Base-by-base conservation (phyloP, 2,888 invertebrate genomes). In the Saturnia pavonia region DNA sequence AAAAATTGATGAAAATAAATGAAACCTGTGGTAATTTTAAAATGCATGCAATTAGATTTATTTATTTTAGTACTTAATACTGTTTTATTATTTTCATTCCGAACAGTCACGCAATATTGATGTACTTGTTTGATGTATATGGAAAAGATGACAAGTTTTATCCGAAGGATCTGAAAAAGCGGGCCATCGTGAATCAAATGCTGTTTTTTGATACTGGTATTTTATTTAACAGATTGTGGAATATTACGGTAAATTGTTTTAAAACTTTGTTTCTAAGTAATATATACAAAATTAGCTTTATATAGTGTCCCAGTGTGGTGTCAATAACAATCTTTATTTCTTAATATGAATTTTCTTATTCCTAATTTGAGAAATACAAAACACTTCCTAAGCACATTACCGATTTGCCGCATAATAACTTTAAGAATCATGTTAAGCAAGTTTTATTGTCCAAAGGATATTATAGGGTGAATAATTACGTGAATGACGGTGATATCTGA, bases 161-260 rank as follows among this genome's bases (percentile, higher is more conserved):
- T 77, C 95, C 95, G 0, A 91, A 89, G 73, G 94, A 95, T 65
- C 27, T 45, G 22, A 68, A 73, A 63, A 42, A 34, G 7, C 69
- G 71, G 27, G 43, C 69, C 19, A 25, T 69, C 16, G 68, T 73
- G 9, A 69, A 96, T 80, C 94, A 95, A 75, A 89, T 91, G 75
- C 80, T 95, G 27, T 91, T 94, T 78, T 95, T 95, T 75, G 92
- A 95, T 70, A 85, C 86, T 9, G 89, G 91, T 8, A 83, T 89
- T 25, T 81, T 95, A 1, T 95, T 94, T 75, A 81, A 88, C 0
- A 83, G 89, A 72, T 73, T 94, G 68, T 86, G 88, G 45, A 87
- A 84, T 65, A 85, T 89, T 65, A 83, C 88, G 60, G 95, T 95
- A 83, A 91, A 9, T 22, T 54, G 9, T 54, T 22, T 22, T 54